phyloP scores from a whole-genome alignment of 2,888 invertebrate genomes.

The Carabus problematicus region DNA sequence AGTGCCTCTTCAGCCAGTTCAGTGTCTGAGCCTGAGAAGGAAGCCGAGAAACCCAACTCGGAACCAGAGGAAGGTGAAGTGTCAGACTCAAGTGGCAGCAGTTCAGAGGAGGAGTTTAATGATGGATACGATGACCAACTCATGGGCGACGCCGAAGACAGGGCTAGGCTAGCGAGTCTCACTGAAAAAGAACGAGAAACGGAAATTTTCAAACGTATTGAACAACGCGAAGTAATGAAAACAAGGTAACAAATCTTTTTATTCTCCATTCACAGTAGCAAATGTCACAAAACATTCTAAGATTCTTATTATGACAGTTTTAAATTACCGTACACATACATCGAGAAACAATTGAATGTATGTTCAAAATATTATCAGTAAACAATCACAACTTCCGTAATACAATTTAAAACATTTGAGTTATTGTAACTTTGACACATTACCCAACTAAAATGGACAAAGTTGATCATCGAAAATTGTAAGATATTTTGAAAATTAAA shows the following conservation, averaged over 20 bases:
- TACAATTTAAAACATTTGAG: too few species aligned
- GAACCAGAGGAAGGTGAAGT: constrained; percentile 92
- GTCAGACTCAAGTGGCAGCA: constrained; percentile 69
- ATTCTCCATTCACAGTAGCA: too few species aligned
- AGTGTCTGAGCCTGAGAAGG: constrained; percentile 51
- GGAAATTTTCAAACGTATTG: constrained; percentile 95
- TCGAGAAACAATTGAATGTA: too few species aligned
- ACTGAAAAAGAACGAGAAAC: constrained; percentile 98
- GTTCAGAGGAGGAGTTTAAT: constrained; percentile 86
- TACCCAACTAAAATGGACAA: too few species aligned
- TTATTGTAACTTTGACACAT: too few species aligned
- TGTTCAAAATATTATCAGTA: too few species aligned
- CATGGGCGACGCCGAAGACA: constrained; percentile 96
- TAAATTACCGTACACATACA: not conserved
- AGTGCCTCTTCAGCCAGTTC: constrained; percentile 53
- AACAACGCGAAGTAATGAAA: constrained; percentile 91
- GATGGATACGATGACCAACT: constrained; percentile 97
- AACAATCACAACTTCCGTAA: too few species aligned
- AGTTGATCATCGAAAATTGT: not conserved
- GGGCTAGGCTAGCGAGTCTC: constrained; percentile 86
- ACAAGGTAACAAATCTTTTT: constrained; percentile 67
- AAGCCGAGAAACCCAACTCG: constrained; percentile 63
- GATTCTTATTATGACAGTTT: not conserved
- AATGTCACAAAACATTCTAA: too few species aligned
- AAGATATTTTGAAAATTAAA: constrained; percentile 1